Evolutionary conservation across 2,113 vertebrate genomes (phyloP), one percentile per base, ranked within the genome.

Genomic region (Sigmodon hispidus): DNA sequence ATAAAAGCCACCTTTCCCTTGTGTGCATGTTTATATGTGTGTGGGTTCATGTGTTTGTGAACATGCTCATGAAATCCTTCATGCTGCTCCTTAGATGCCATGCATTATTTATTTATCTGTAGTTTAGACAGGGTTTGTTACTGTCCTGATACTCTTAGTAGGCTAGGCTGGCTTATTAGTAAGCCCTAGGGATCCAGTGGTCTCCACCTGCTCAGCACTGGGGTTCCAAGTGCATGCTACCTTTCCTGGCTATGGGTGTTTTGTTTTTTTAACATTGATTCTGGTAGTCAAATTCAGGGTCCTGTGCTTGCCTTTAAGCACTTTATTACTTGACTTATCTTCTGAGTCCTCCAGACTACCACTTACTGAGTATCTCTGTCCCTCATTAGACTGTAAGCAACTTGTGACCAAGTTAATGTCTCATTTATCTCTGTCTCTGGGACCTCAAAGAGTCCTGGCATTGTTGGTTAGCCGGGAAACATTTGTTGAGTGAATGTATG

Each of bases 371-470:
- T 90, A 5, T 92, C 75, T 87, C 55, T 70, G 29, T 52, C 79
- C 16, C 36, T 7, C 2, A 85, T 1, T 48, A 45, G 86, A 43
- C 3, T 50, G 86, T 36, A 26, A 67, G 24, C 43, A 93, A 63
- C 61, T 67, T 57, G 73, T 48, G 65, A 89, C 43, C 92, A 91
- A 95, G 55, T 61, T n/a, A 34, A 67, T 93, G 57, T 80, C 90
- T 87, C 55, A 83, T 87, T 91, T 1, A 81, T 73, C 73, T 81
- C 72, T 65, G 9, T 4, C 8, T 40, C 15, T 26, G 52, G 31
- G 40, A 88, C 26, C 36, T 85, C 26, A 29, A 76, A 88, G 70
- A 52, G 40, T 65, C 21, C 13, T 17, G 36, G 70, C 21, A 59
- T 80, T 63, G 12, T 16, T 87, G 48, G 22, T 63, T 61, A 91